Conservation (phyloP, 1,140 invertebrate genomes). For the Saccostrea echinata region DNA sequence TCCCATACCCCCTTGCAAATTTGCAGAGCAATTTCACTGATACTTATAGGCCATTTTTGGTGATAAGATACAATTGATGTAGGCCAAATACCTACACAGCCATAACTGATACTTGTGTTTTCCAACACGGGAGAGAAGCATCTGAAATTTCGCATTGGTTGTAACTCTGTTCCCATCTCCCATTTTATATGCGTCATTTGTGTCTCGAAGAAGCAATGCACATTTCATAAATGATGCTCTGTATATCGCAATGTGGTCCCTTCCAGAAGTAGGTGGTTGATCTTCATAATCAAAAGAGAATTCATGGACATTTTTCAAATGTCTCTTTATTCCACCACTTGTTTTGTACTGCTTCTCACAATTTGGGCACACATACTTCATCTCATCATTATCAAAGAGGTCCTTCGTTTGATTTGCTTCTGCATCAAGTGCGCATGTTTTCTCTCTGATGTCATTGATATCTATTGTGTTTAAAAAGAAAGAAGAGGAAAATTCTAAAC, state of each 20-base stretch:
- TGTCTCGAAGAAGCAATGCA: constrained; percentile 42
- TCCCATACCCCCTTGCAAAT: constrained; percentile 20
- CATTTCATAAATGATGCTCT: constrained; percentile 46
- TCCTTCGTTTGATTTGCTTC: neutral
- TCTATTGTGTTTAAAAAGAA: too few relatives aligned
- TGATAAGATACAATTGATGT: constrained; percentile 8
- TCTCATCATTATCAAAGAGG: neutral
- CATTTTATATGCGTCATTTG: constrained; percentile 42
- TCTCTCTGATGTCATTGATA: too few relatives aligned
- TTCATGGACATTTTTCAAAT: constrained; percentile 24
- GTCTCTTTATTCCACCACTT: neutral
- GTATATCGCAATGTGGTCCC: constrained; percentile 8
- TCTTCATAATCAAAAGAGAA: neutral
- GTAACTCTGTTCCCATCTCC: constrained; percentile 49
- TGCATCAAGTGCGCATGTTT: neutral
- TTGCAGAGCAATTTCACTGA: constrained; percentile 33
- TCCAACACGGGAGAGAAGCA: constrained; percentile 11
- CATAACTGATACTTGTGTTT: constrained; percentile 48
- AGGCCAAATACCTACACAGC: constrained; percentile 37
- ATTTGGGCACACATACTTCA: neutral
- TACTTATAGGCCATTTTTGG: constrained; percentile 41
- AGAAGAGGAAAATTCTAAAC: too few relatives aligned
- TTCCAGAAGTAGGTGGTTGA: neutral
- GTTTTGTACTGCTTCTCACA: constrained; percentile 37
- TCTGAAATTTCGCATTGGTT: constrained; percentile 46